Percentiles rank a stretch among this genome's conserved stretches.
These are phyloP conservation scores for Phengaris alcon DNA, from an alignment of 2,888 invertebrate species.

Conservation along the genomic window DNA sequence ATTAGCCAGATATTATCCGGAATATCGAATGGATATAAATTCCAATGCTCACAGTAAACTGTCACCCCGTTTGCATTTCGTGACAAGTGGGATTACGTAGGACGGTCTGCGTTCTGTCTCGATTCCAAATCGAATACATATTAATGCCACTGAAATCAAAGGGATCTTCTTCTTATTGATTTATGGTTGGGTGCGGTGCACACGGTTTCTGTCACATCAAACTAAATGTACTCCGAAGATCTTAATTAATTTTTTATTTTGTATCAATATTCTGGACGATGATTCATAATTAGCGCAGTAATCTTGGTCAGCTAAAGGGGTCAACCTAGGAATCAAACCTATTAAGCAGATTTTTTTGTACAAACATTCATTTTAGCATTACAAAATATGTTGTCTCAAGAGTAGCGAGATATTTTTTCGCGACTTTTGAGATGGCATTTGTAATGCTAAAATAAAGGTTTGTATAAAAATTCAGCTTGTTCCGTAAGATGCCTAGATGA, in stretches of 20 bases:
- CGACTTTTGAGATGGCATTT: too few relatives aligned
- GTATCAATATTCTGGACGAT: background rate
- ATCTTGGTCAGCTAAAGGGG: too few relatives aligned
- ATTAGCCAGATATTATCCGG: slow-evolving; percentile 49
- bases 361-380: too few relatives aligned
- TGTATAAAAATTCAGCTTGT: too few relatives aligned
- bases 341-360: too few relatives aligned
- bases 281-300: background rate
- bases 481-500: too few relatives aligned
- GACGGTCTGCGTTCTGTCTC: slow-evolving; percentile 61
- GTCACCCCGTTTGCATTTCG: slow-evolving; percentile 57
- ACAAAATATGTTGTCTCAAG: too few relatives aligned
- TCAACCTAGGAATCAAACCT: too few relatives aligned
- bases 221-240: slow-evolving; percentile 31
- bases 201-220: slow-evolving; percentile 36
- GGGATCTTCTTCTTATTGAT: slow-evolving; percentile 51
- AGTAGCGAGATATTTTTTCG: too few relatives aligned
- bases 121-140: slow-evolving; percentile 69
- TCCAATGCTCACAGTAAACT: slow-evolving; percentile 58
- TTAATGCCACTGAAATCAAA: slow-evolving; percentile 70
- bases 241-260: slow-evolving; percentile 14
- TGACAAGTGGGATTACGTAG: slow-evolving; percentile 65
- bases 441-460: too few relatives aligned
- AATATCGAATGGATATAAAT: slow-evolving; percentile 48
- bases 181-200: slow-evolving; percentile 40